phyloP scores from a whole-genome alignment of 2,113 vertebrate species.

The Lamprologus speciosus region DNA sequence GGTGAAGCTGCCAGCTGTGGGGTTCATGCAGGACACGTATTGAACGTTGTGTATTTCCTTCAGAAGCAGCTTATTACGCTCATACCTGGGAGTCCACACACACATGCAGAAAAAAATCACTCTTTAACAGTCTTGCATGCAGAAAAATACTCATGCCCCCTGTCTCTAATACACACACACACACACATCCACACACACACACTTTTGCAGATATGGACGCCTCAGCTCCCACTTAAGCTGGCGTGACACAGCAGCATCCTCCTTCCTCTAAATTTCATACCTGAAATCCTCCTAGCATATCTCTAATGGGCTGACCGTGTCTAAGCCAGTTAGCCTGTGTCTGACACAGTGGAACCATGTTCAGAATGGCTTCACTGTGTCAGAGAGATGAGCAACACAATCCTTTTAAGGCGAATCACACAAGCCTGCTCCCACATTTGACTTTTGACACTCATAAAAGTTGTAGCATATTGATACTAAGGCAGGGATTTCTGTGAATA shows the following conservation, averaged over 20 bases:
- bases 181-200: neutral
- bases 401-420: slow-evolving; percentile 26
- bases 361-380: slow-evolving; percentile 39
- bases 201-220: neutral
- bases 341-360: slow-evolving; percentile 40
- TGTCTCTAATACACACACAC: neutral
- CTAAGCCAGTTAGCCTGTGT: slow-evolving; percentile 36
- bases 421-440: neutral
- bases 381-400: slow-evolving; percentile 27
- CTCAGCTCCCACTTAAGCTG: slow-evolving; percentile 37
- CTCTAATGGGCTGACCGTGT: slow-evolving; percentile 48
- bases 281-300: slow-evolving; percentile 42
- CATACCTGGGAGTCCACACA: slow-evolving; percentile 78
- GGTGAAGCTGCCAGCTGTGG: slow-evolving; percentile 89
- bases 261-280: slow-evolving; percentile 55
- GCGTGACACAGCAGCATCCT: slow-evolving; percentile 12
- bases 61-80: slow-evolving; percentile 83
- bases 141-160: neutral
- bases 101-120: neutral
- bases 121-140: neutral
- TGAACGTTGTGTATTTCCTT: slow-evolving; percentile 90
- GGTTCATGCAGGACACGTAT: slow-evolving; percentile 97
- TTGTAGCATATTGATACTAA: neutral
- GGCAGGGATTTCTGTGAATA: neutral
- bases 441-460: slow-evolving; percentile 7